phyloP scores from a whole-genome alignment of 2,797 vertebrate species.

The Taeniopygia guttata region DNA sequence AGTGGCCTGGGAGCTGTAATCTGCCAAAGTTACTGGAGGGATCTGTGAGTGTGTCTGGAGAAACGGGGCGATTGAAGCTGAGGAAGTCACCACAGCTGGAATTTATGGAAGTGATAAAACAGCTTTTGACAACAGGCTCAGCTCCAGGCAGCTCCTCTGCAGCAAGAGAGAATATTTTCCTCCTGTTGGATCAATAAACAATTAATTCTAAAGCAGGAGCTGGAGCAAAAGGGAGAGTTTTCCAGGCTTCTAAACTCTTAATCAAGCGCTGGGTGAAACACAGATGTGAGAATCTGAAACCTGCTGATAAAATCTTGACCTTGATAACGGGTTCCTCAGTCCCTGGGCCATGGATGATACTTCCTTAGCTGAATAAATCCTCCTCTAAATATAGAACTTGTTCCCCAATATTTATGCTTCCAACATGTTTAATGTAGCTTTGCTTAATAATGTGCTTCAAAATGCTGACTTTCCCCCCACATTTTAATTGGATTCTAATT shows the following conservation, averaged over 20 bases:
- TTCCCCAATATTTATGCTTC: background rate
- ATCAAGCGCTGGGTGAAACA: conserved; percentile 29
- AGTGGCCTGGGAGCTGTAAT: background rate
- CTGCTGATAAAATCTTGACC: conserved; percentile 44
- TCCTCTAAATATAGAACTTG: background rate
- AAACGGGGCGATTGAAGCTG: background rate
- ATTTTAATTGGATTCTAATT: conserved; percentile 49
- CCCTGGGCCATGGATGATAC: background rate
- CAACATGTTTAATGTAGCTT: background rate
- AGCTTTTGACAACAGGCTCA: conserved; percentile 34
- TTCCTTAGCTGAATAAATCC: background rate
- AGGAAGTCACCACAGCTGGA: background rate
- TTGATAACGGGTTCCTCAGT: background rate
- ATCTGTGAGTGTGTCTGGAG: background rate
- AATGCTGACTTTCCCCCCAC: background rate
- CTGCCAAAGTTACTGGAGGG: background rate
- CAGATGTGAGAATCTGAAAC: background rate
- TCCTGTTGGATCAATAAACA: conserved; percentile 57
- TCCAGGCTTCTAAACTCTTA: conserved; percentile 50
- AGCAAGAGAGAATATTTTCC: conserved; percentile 32
- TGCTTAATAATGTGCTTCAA: conserved; percentile 40
- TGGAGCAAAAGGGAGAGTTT: conserved; percentile 30
- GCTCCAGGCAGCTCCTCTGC: background rate
- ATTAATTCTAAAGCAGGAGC: conserved; percentile 51
- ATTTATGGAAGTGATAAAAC: conserved; percentile 59